Evolutionary conservation across 2,797 vertebrate genomes (phyloP).

Genomic region (Hirundo rustica): DNA sequence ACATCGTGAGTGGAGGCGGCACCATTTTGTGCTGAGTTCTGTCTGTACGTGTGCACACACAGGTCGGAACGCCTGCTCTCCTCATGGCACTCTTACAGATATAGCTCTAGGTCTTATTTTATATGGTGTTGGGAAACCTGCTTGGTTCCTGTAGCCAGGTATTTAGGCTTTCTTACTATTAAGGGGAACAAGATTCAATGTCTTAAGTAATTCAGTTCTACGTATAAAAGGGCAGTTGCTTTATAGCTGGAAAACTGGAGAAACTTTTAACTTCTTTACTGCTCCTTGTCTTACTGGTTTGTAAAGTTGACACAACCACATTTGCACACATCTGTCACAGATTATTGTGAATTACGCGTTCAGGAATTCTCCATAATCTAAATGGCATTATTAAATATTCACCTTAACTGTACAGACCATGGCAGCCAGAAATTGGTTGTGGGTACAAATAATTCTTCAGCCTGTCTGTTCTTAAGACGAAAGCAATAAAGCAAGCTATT

Average conservation of each 20-base stretch:
- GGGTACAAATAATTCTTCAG: constrained; percentile 54
- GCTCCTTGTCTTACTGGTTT: background rate
- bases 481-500: constrained; percentile 72
- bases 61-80: background rate
- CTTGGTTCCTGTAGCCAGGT: background rate
- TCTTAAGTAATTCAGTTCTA: background rate
- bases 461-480: constrained; percentile 57
- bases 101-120: background rate
- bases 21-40: background rate
- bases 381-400: constrained; percentile 68
- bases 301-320: background rate
- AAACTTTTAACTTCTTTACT: background rate
- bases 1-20: accelerated
- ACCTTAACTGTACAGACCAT: constrained; percentile 22
- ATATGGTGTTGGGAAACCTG: background rate
- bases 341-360: background rate
- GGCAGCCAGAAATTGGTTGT: background rate
- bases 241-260: background rate
- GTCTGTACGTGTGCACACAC: background rate
- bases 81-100: background rate
- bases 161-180: background rate
- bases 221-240: background rate
- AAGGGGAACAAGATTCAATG: background rate
- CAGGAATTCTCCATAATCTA: constrained; percentile 2
- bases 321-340: background rate